Percentiles rank a stretch among this genome's conserved stretches.
Conservation (phyloP, 2,888 invertebrate genomes). For the Microctonus aethiopoides region DNA sequence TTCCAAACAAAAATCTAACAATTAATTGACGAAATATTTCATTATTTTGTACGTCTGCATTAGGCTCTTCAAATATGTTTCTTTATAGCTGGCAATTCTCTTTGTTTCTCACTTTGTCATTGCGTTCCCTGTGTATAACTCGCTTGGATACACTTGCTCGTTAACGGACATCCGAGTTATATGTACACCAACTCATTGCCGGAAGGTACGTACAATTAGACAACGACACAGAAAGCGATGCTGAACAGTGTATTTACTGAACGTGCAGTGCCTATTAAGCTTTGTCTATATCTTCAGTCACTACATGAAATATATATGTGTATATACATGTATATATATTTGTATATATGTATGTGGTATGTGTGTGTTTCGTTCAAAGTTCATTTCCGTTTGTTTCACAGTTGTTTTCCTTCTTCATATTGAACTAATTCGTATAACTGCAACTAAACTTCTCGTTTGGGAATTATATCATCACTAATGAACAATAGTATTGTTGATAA, state of each 20-base stretch:
- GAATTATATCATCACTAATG: background rate
- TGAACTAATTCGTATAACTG: constrained; percentile 18
- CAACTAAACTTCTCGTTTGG: background rate
- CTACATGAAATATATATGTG: too few relatives aligned
- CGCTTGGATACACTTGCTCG: background rate
- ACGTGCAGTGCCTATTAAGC: constrained; percentile 40
- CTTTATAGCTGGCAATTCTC: too few relatives aligned
- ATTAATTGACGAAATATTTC: too few relatives aligned
- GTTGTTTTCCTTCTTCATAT: background rate
- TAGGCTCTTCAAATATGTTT: background rate
- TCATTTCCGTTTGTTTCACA: constrained; percentile 26
- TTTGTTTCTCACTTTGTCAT: background rate
- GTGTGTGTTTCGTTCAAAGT: too few relatives aligned
- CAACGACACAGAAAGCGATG: constrained; percentile 25
- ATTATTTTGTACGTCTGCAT: too few relatives aligned
- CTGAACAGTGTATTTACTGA: constrained; percentile 35
- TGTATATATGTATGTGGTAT: too few relatives aligned
- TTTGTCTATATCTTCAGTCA: background rate
- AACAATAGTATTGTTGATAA: too few relatives aligned
- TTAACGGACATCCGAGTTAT: constrained; percentile 28
- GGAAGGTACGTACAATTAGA: constrained; percentile 37
- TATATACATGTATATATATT: too few relatives aligned
- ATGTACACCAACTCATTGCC: constrained; percentile 5
- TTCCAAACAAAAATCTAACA: too few relatives aligned
- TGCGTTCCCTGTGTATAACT: background rate